Conservation (phyloP, 2,113 vertebrate genomes). For the Anhinga rufa region DNA sequence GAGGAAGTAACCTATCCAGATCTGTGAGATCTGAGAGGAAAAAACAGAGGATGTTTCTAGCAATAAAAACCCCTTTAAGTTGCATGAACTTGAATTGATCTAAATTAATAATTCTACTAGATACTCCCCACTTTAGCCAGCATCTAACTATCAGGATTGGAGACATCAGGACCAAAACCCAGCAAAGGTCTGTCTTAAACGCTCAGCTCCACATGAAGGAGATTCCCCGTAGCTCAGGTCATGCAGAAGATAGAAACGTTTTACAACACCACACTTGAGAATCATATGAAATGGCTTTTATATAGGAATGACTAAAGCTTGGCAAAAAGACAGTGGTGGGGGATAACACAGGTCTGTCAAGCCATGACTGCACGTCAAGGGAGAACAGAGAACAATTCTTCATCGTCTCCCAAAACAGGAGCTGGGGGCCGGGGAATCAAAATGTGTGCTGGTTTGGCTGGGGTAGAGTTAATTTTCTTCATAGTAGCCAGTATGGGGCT, state of each 20-base stretch:
- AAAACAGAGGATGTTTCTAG: neutral
- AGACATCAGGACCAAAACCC: neutral
- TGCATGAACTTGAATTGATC: neutral
- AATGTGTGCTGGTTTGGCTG: neutral
- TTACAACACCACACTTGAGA: neutral
- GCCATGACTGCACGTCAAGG: neutral
- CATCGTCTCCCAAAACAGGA: neutral
- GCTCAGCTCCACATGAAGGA: neutral
- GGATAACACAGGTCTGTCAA: neutral
- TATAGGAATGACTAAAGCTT: neutral
- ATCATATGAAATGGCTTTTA: neutral
- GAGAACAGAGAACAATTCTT: neutral
- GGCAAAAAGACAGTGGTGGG: neutral
- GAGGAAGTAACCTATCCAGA: neutral
- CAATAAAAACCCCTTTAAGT: neutral
- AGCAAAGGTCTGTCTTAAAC: neutral
- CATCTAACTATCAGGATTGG: neutral
- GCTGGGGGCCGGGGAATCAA: neutral
- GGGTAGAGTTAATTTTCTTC: no score
- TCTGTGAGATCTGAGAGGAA: neutral
- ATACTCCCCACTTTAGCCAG: neutral
- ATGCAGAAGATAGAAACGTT: neutral
- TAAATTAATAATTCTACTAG: conserved; percentile 4
- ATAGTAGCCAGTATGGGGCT: no score
- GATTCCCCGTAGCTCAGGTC: neutral